Evolutionary conservation across 2,113 vertebrate species (phyloP).

Genomic region (Desmodus rotundus): DNA sequence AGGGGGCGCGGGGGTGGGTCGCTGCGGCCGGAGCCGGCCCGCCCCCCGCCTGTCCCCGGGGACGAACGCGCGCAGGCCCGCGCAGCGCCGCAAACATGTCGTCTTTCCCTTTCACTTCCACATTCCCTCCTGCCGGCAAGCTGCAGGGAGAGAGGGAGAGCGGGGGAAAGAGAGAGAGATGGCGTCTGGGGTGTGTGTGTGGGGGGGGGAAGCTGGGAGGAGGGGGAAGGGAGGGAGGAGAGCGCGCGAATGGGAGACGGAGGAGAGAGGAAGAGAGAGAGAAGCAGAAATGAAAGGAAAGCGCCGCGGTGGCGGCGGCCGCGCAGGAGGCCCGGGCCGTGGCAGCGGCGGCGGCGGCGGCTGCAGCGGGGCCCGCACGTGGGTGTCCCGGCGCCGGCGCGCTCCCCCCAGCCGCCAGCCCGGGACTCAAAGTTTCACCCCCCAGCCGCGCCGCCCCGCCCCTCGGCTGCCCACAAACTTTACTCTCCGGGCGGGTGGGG

Average conservation of each 20-base stretch:
- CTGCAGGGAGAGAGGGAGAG: slow-evolving; percentile 44
- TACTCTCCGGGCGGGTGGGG: slow-evolving; percentile 45
- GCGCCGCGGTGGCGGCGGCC: slow-evolving; percentile 19
- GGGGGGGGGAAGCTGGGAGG: neutral
- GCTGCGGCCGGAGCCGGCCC: slow-evolving; percentile 28
- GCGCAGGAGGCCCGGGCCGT: slow-evolving; percentile 19
- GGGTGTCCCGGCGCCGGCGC: slow-evolving; percentile 48
- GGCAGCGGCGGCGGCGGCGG: neutral
- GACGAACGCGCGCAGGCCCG: slow-evolving; percentile 54
- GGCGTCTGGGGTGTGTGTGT: slow-evolving; percentile 52
- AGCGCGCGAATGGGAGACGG: neutral
- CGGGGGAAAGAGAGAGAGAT: slow-evolving; percentile 46
- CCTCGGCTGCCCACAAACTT: slow-evolving; percentile 70
- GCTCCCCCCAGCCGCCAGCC: slow-evolving; percentile 16
- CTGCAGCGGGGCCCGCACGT: slow-evolving; percentile 53
- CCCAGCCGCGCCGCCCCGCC: slow-evolving; percentile 59
- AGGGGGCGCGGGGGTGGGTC: slow-evolving; percentile 38
- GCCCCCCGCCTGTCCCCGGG: slow-evolving; percentile 66
- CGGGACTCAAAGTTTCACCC: slow-evolving; percentile 69
- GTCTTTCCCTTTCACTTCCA: slow-evolving; percentile 70
- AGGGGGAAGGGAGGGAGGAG: neutral
- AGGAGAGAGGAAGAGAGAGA: neutral
- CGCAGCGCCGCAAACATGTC: slow-evolving; percentile 69
- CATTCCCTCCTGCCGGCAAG: slow-evolving; percentile 68
- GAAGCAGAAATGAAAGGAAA: slow-evolving; percentile 47